These are phyloP conservation scores for Patella depressa DNA, from an alignment of 2,888 invertebrate genomes.

Conservation along the genomic window DNA sequence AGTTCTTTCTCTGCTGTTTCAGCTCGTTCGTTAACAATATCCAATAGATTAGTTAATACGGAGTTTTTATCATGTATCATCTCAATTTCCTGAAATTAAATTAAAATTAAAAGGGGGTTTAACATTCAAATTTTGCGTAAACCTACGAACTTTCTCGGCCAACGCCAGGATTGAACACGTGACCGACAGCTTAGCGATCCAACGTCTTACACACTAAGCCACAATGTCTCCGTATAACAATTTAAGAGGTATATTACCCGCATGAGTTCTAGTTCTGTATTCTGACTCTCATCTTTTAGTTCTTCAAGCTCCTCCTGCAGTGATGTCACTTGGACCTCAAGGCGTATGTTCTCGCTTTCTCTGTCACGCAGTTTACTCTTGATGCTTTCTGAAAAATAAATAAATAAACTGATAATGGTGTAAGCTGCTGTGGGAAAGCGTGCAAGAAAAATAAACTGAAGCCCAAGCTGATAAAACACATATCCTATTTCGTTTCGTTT, in stretches of 20 bases:
- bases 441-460: no score
- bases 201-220: no score
- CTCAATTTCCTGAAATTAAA: slow-evolving; percentile 50
- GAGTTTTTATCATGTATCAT: slow-evolving; percentile 63
- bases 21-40: slow-evolving; percentile 68
- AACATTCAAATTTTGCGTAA: no score
- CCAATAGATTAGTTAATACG: slow-evolving; percentile 64
- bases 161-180: no score
- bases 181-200: no score
- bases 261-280: slow-evolving; percentile 57
- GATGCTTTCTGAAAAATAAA: slow-evolving; percentile 50
- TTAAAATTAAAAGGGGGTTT: no score
- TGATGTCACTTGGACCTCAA: slow-evolving; percentile 71
- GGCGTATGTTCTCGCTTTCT: slow-evolving; percentile 81
- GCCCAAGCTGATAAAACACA: not conserved
- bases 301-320: slow-evolving; percentile 49
- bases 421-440: not conserved
- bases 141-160: no score
- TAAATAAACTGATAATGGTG: no score
- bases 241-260: slow-evolving; percentile 20
- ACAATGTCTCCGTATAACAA: no score
- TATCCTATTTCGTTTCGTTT: not conserved
- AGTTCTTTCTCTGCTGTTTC: slow-evolving; percentile 65
- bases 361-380: slow-evolving; percentile 46
- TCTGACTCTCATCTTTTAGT: slow-evolving; percentile 55